These are phyloP conservation scores for Carassius auratus DNA, from an alignment of 2,113 vertebrate species.

Conservation along the genomic window DNA sequence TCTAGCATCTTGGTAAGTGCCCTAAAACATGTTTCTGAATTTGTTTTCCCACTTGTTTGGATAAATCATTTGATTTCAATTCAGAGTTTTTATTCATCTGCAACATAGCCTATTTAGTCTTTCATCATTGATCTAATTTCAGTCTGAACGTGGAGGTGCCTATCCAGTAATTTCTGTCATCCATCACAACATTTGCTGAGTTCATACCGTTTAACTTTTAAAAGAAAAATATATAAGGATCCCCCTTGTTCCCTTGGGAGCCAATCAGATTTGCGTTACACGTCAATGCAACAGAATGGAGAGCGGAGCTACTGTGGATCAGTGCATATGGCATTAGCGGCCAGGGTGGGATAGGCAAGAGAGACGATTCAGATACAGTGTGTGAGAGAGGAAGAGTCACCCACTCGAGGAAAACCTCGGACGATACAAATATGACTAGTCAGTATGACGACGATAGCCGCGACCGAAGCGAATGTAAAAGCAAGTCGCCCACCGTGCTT, in stretches of 20 bases:
- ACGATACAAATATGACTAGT: slow-evolving; percentile 84
- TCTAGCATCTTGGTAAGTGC: not conserved
- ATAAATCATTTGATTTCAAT: not conserved
- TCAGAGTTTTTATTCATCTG: not conserved
- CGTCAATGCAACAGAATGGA: slow-evolving; percentile 83
- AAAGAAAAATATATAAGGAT: slow-evolving; percentile 80
- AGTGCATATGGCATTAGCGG: slow-evolving; percentile 78
- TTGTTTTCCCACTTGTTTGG: not conserved
- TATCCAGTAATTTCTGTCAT: slow-evolving; percentile 39
- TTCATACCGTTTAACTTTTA: slow-evolving; percentile 76
- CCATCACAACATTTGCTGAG: slow-evolving; percentile 71
- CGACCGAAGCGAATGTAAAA: slow-evolving; percentile 90
- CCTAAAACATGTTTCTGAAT: not conserved
- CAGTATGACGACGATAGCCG: slow-evolving; percentile 91
- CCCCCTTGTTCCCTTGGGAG: slow-evolving; percentile 68
- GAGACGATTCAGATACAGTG: slow-evolving; percentile 56
- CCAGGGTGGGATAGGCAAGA: slow-evolving; percentile 67
- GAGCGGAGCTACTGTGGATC: slow-evolving; percentile 74
- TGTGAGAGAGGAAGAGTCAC: slow-evolving; percentile 48
- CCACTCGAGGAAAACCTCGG: slow-evolving; percentile 37
- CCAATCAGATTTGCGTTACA: slow-evolving; percentile 86
- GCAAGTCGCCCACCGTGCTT: slow-evolving; percentile 96
- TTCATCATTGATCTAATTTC: slow-evolving; percentile 19
- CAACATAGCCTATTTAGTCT: slow-evolving; percentile 63
- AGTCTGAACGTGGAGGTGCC: slow-evolving; percentile 20